These are phyloP conservation scores for Brachypalpus laphriformis DNA, from an alignment of 2,888 invertebrate genomes.

Conservation along the genomic window DNA sequence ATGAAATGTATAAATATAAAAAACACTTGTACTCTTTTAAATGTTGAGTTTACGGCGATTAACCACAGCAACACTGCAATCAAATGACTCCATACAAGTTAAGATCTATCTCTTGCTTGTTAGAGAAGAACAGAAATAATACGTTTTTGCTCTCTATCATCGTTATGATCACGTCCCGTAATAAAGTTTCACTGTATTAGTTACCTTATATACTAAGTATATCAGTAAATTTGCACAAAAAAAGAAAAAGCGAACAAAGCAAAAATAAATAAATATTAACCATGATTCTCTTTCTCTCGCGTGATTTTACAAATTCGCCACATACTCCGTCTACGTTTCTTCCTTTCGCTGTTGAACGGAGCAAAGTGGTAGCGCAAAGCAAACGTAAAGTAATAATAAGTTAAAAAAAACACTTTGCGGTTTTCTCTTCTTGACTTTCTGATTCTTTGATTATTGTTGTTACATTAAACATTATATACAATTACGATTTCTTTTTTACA, in stretches of 20 bases:
- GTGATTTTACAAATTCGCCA: constrained; percentile 63
- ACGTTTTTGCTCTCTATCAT: constrained; percentile 20
- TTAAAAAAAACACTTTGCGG: constrained; percentile 40
- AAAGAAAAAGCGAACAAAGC: constrained; percentile 31
- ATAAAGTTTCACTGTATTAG: constrained; percentile 27
- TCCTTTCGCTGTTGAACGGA: constrained; percentile 37
- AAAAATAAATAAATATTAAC: constrained; percentile 64
- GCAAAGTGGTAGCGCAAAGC: constrained; percentile 30
- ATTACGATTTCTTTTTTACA: constrained; percentile 57
- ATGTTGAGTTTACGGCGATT: background rate
- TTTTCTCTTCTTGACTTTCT: constrained; percentile 68
- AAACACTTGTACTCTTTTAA: no score
- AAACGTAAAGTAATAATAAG: constrained; percentile 4
- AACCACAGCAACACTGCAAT: constrained; percentile 51
- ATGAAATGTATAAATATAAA: no score
- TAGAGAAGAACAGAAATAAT: constrained; percentile 52
- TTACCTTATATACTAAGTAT: constrained; percentile 55
- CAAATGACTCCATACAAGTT: constrained; percentile 4
- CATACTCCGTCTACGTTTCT: constrained; percentile 38
- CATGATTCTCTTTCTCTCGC: constrained; percentile 70
- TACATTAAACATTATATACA: constrained; percentile 62
- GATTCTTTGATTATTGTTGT: constrained; percentile 68
- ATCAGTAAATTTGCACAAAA: constrained; percentile 42
- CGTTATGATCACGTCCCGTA: constrained; percentile 60
- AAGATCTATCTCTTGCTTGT: constrained; percentile 33